Percentiles rank a stretch among this genome's conserved stretches.
These are phyloP conservation scores for Tetragnatha versicolor DNA, from an alignment of 1,140 invertebrate genomes.

Conservation along the genomic window DNA sequence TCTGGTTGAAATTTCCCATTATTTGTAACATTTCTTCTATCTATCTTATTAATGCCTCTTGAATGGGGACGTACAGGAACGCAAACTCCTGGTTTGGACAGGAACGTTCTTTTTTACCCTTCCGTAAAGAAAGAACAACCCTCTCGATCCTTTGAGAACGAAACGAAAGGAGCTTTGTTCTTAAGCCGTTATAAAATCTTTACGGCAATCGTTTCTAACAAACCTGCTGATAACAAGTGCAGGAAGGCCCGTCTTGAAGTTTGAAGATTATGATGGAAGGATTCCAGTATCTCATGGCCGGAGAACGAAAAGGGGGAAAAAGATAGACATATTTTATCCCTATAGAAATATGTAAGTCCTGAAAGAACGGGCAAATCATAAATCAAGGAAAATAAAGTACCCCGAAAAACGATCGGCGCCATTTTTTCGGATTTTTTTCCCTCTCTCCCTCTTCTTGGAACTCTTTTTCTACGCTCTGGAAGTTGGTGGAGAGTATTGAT, in stretches of 20 bases:
- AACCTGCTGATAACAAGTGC: not conserved
- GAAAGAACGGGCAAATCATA: conserved; percentile 4
- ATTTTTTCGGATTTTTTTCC: not conserved
- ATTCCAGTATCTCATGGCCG: not conserved
- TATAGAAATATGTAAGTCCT: conserved; percentile 10
- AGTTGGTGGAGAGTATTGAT: not conserved
- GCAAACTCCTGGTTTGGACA: no score
- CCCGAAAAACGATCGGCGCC: not conserved
- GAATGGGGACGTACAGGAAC: no score
- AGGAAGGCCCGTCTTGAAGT: not conserved
- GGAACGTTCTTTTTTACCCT: no score
- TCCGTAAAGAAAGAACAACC: not conserved
- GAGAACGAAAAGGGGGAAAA: not conserved
- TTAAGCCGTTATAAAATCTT: not conserved
- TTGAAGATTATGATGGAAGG: not conserved
- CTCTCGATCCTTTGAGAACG: not conserved
- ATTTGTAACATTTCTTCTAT: no score
- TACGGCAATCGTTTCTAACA: not conserved
- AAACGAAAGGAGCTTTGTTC: not conserved
- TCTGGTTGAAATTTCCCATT: no score
- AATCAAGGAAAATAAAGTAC: conserved; percentile 4
- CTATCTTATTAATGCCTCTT: no score
- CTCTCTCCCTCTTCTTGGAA: not conserved
- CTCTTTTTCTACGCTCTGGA: not conserved
- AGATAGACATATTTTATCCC: not conserved